phyloP scores from a whole-genome alignment of 2,888 invertebrate genomes.

The Tipula lateralis region DNA sequence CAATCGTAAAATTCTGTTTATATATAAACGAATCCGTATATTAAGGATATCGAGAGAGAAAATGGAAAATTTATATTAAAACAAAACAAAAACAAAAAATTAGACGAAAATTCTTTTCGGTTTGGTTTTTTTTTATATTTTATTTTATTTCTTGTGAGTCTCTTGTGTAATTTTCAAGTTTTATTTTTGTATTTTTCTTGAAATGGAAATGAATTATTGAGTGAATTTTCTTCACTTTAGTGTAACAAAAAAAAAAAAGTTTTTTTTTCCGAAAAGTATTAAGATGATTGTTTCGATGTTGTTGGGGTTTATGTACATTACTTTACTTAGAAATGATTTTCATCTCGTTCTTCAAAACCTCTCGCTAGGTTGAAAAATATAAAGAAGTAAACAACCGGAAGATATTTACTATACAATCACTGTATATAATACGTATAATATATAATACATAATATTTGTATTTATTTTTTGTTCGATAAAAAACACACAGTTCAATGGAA shows the following conservation, averaged over 20 bases:
- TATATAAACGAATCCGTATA: background rate
- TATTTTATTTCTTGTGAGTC: conserved; percentile 13
- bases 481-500: background rate
- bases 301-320: background rate
- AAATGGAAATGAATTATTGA: conserved; percentile 24
- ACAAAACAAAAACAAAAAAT: background rate
- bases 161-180: conserved; percentile 24
- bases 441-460: background rate
- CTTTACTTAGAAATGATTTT: background rate
- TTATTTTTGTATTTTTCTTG: conserved; percentile 1
- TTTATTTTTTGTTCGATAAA: background rate
- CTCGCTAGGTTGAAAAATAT: background rate
- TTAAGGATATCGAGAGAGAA: background rate
- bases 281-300: background rate
- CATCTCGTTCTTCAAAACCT: background rate
- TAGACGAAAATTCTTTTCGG: background rate
- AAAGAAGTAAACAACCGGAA: background rate
- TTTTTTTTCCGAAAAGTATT: background rate
- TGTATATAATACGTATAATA: background rate
- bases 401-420: background rate
- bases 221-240: conserved; percentile 1
- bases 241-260: background rate
- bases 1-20: background rate
- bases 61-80: background rate
- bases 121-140: background rate